Conservation (phyloP, 2,888 invertebrate species). For the Apamea crenata region DNA sequence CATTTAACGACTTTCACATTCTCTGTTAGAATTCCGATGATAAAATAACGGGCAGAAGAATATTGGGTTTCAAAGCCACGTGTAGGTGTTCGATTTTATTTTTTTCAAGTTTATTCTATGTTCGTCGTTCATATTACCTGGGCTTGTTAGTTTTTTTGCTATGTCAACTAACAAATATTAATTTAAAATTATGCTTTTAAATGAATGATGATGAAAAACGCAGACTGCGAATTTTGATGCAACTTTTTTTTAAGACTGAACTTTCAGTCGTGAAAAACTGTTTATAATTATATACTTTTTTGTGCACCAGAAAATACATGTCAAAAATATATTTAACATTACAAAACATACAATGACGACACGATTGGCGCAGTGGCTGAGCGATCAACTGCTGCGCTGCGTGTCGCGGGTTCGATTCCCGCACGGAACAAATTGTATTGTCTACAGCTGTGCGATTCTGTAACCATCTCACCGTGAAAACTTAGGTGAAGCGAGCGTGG, state of each 20-base stretch:
- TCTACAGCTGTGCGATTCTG: too few relatives aligned
- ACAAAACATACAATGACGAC: background rate
- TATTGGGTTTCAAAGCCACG: constrained; percentile 59
- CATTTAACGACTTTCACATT: constrained; percentile 55
- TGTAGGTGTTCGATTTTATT: constrained; percentile 17
- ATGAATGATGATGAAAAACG: background rate
- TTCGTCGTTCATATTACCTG: constrained; percentile 31
- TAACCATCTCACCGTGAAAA: too few relatives aligned
- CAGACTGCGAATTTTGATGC: background rate
- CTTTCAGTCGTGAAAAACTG: background rate
- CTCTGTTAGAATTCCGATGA: constrained; percentile 47
- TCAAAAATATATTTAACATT: background rate
- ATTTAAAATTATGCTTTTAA: background rate
- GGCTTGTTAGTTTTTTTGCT: constrained; percentile 10
- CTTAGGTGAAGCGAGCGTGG: too few relatives aligned
- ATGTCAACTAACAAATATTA: background rate
- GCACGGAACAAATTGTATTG: too few relatives aligned
- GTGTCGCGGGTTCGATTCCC: too few relatives aligned
- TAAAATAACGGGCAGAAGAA: constrained; percentile 51
- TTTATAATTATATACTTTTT: background rate
- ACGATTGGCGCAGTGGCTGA: too few relatives aligned
- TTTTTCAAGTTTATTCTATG: constrained; percentile 34
- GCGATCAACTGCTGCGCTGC: too few relatives aligned
- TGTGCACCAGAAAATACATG: background rate
- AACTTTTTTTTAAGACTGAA: background rate